phyloP scores from a whole-genome alignment of 35 echinoderm and acorn worm genomes.

The Chiridota heheva region DNA sequence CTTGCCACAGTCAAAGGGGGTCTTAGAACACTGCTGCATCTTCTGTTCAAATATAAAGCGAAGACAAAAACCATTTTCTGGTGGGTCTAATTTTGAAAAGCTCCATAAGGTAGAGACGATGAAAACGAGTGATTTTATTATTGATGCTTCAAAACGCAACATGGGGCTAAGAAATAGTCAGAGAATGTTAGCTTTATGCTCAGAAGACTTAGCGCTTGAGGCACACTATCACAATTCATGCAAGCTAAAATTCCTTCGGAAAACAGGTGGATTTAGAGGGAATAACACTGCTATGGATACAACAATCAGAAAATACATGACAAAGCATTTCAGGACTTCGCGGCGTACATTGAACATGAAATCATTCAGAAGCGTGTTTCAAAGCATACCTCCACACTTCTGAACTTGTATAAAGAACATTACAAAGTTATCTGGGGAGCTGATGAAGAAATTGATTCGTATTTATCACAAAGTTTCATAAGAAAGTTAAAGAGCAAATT shows the following conservation, averaged over 20 bases:
- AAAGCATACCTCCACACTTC: conserved; percentile 25
- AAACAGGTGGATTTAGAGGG: conserved; percentile 2
- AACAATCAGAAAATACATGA: conserved; percentile 39
- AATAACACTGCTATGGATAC: neutral
- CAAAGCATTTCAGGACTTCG: conserved; percentile 21
- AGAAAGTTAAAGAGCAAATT: neutral
- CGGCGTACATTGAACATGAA: conserved; percentile 42
- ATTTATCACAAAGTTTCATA: neutral
- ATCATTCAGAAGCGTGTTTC: conserved; percentile 38
- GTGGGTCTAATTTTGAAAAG: neutral
- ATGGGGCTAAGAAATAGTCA: conserved; percentile 23
- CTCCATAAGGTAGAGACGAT: conserved; percentile 51
- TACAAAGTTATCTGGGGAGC: conserved; percentile 25
- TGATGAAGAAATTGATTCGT: neutral
- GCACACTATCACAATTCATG: conserved; percentile 44
- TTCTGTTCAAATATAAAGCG: conserved; percentile 23
- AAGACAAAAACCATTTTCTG: conserved; percentile 25
- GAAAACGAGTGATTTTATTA: conserved; percentile 15
- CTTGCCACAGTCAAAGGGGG: conserved; percentile 31
- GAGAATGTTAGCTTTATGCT: conserved; percentile 20
- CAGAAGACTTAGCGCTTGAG: conserved; percentile 47
- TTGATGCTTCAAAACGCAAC: conserved; percentile 40
- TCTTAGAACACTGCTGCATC: conserved; percentile 19
- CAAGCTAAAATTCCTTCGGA: conserved; percentile 26
- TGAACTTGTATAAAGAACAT: conserved; percentile 59